phyloP scores from a whole-genome alignment of 2,888 invertebrate species.

The Tridacna gigas region DNA sequence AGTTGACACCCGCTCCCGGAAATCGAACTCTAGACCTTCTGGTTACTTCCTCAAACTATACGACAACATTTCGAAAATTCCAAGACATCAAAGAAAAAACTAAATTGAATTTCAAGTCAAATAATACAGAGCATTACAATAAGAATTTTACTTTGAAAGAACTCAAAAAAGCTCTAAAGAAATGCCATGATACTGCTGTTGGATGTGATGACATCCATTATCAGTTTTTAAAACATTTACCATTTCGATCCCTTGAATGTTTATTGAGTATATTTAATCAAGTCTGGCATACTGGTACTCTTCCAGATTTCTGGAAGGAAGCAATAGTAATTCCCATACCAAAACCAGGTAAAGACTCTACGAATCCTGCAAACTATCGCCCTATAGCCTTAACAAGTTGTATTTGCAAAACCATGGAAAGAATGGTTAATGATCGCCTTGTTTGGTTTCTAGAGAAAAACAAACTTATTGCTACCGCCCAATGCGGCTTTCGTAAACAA shows the following conservation, averaged over 20 bases:
- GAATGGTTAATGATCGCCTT: conserved; percentile 67
- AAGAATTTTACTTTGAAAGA: neutral
- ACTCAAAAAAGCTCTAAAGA: neutral
- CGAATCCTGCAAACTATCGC: conserved; percentile 66
- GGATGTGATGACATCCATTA: conserved; percentile 49
- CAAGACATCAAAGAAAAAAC: neutral
- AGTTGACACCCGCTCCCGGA: conserved; percentile 1
- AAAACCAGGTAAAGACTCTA: conserved; percentile 59
- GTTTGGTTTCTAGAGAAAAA: conserved; percentile 65
- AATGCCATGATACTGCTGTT: conserved; percentile 29
- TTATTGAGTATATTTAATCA: conserved; percentile 41
- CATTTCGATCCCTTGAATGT: neutral
- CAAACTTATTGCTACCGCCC: conserved; percentile 48
- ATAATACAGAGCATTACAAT: conserved; percentile 12
- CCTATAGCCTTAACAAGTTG: conserved; percentile 74
- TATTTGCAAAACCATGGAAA: conserved; percentile 71
- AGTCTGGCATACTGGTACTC: conserved; percentile 46
- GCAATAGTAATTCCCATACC: conserved; percentile 59
- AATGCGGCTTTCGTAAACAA: conserved; percentile 59
- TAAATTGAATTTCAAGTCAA: conserved; percentile 20
- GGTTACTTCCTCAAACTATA: conserved; percentile 16
- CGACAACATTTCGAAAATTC: neutral
- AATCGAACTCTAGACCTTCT: too few relatives aligned
- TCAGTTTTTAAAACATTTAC: conserved; percentile 31
- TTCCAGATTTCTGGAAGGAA: conserved; percentile 50